Evolutionary conservation across 53 echinoderm and acorn worm species (phyloP), one percentile per base, ranked within the genome.

Genomic region (Paelopatides confundens): DNA sequence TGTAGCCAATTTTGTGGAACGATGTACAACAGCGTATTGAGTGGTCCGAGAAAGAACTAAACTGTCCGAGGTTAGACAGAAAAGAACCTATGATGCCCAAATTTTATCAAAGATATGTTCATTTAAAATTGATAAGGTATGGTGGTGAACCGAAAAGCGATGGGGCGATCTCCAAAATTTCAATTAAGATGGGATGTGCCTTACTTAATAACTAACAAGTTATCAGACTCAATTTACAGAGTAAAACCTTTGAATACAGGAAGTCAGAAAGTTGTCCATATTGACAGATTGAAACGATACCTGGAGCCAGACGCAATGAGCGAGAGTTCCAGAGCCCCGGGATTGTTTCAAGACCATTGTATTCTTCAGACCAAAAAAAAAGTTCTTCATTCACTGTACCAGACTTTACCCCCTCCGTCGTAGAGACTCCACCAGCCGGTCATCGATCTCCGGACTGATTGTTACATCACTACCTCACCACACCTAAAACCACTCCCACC

Each of bases 111-210:
- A 28, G n/a, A 33, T 43, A 40, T 10, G n/a, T 10, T 4, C 46
- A 46, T 5, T 40, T n/a, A n/a, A 50, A 13, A 48, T 28, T 14
- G 82, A 82, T 53, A 53, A 58, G 58, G 82, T 82, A 58, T 82
- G 58, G 82, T 52, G 58, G 21, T 38, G 9, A 52, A 51, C 24
- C 28, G 17, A 24, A 29, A 35, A 31, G 54, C 12, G 18, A 51
- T 12, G 29, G 88, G 88, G 17, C 17, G 50, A n/a, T 88, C 88
- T 38, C 71, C 89, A 36, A 89, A 89, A 84, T 84, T 89, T 28
- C 70, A 82, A 29, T 36, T 67, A n/a, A 89, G 82, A 36, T 89
- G 54, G 69, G 63, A 85, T 23, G 89, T 85, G 26, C 85, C 89
- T 24, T 85, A 62, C 47, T 17, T 89, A 4, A 53, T 74, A 14